Evolutionary conservation across 2,888 invertebrate genomes (phyloP).

Genomic region (Taphrorychus bicolor): DNA sequence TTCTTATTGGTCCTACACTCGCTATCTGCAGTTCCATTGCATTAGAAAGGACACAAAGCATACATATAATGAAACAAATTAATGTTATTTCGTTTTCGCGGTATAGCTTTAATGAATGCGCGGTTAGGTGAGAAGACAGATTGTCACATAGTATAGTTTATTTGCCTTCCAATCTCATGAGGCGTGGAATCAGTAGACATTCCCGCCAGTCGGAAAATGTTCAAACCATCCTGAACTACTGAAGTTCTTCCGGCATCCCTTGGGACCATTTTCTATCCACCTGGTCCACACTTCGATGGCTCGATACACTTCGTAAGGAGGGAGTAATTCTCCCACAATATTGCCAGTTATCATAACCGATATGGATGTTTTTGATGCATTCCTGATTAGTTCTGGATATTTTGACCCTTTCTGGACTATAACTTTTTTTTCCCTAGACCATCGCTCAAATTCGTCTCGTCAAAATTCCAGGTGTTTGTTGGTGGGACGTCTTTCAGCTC

Average conservation of each 20-base stretch:
- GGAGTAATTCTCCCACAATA: slow-evolving; percentile 36
- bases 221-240: slow-evolving; percentile 44
- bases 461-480: too few species aligned
- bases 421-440: slow-evolving; percentile 44
- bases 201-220: slow-evolving; percentile 41
- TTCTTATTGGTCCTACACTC: too few species aligned
- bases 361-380: slow-evolving; percentile 48
- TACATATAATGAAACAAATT: too few species aligned
- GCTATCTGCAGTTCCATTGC: too few species aligned
- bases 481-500: too few species aligned
- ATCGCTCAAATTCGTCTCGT: too few species aligned
- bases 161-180: slow-evolving; percentile 33
- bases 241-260: slow-evolving; percentile 33
- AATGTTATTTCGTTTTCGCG: too few species aligned
- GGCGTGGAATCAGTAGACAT: slow-evolving; percentile 32
- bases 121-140: too few species aligned
- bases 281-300: slow-evolving; percentile 40
- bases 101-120: too few species aligned
- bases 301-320: slow-evolving; percentile 39
- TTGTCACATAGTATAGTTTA: slow-evolving; percentile 20
- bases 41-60: too few species aligned
- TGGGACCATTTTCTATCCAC: slow-evolving; percentile 38
- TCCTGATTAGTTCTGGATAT: slow-evolving; percentile 48
- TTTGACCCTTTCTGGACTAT: slow-evolving; percentile 41
- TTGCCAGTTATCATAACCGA: slow-evolving; percentile 41